Evolutionary conservation across 2,888 invertebrate species (phyloP), one percentile per base, ranked within the genome.

Genomic region (Geophilus truncorum): DNA sequence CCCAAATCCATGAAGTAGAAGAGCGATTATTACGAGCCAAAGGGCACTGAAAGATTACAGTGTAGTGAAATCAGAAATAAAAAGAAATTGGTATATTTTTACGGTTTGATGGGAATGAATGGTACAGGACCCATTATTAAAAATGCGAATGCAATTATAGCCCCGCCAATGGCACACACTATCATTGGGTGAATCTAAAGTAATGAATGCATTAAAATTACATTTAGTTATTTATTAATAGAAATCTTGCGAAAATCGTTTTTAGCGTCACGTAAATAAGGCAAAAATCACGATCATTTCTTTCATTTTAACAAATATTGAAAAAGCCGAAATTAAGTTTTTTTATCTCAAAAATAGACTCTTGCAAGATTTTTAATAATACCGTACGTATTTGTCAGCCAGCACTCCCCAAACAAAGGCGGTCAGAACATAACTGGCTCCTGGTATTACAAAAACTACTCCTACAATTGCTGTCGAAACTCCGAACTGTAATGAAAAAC

Each of bases 371-470:
- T n/a, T n/a, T n/a, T n/a, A n/a, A n/a, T n/a, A n/a, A 21, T 57
- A 12, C 21, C 21, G 6, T 57, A 90, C 85, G 36, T 90, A 89
- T 84, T 90, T 91, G 87, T 95, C 94, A 84, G 94, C 93, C 12
- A 94, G 85, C 91, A 92, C 92, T 28, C 95, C 95, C 92, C 93
- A 94, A 1, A 88, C 88, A 0, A 94, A 94, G 0, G 94, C 93
- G 0, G 93, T 92, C 0, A 92, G 80, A 0, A 94, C 94, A 86
- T 95, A 95, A 9, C 91, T 90, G 0, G 92, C 93, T 1, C 94
- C 94, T 85, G 93, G 94, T 84, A 94, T 92, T 70, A 94, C 91
- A 85, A 95, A 95, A 91, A 95, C 92, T 78, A 93, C 86, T 0
- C 94, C 94, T 82, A 93, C 87, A 9, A 92, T 86, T 77, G 93